Evolutionary conservation across 1,140 invertebrate species (phyloP).

Genomic region (Drosophila fuyamai): DNA sequence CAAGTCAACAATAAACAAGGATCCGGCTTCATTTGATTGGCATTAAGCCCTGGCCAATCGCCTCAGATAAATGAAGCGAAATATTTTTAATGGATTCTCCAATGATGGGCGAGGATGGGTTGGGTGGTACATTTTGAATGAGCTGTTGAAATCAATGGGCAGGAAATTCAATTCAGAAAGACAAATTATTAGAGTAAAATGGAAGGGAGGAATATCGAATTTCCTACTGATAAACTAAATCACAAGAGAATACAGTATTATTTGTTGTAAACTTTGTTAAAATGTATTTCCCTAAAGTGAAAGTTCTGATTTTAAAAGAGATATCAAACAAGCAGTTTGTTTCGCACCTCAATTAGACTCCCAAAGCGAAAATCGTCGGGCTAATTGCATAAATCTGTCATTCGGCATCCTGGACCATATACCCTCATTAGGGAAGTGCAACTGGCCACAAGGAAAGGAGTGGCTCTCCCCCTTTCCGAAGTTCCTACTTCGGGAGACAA

Average conservation of each 20-base stretch:
- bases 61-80: constrained; percentile 54
- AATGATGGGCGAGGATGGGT: not conserved
- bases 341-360: no score
- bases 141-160: constrained; percentile 24
- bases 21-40: constrained; percentile 51
- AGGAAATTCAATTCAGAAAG: not conserved
- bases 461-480: not conserved
- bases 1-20: constrained; percentile 49
- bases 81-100: constrained; percentile 51
- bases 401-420: constrained; percentile 11
- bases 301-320: no score
- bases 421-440: constrained; percentile 33
- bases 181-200: not conserved
- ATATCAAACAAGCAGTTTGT: no score
- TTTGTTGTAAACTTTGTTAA: not conserved
- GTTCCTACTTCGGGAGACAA: constrained; percentile 26
- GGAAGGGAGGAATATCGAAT: not conserved
- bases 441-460: constrained; percentile 3
- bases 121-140: constrained; percentile 1
- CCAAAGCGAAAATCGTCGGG: not conserved
- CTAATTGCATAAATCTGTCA: constrained; percentile 20
- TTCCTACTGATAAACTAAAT: no score
- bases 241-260: no score
- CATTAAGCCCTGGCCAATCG: constrained; percentile 50
- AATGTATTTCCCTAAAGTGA: no score